Base-by-base conservation (phyloP, 2,888 invertebrate genomes). In the Xestoiulus laeticollis region DNA sequence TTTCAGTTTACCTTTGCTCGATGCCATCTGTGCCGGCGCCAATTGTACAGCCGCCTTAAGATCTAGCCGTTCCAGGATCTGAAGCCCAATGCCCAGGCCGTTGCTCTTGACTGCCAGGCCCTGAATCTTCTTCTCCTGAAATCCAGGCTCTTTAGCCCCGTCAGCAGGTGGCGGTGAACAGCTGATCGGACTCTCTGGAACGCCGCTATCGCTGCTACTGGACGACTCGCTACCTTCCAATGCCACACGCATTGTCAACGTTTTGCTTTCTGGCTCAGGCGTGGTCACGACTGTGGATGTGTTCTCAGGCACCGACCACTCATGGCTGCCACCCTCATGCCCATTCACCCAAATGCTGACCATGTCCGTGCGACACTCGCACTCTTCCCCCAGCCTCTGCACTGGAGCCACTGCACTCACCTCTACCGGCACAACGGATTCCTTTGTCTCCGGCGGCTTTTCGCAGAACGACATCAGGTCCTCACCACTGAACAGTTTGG, bases 151-250 rank as follows among this genome's bases (percentile, higher is more conserved):
- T 22, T 44, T 85, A 1, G 85, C 33, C 19, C 5, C 32, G 8
- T 86, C 86, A 16, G 14, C 44, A 22, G 86, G 86, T 2, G 87
- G 87, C 30, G 87, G 87, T 19, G 87, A 87, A 16, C 87, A 87
- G 44, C 87, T 87, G 19, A 87, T 43, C 22, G 87, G 87, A 26
- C 87, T 87, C n/a, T 87, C 87, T 14, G 87, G 82, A 5, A 87
- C 87, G 5, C 87, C 87, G 43, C 87, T 87, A 30, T 87, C 87
- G 32, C 87, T 87, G 30, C 87, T 87, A 26, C 26, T 83, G 19
- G 82, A 83, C 16, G 87, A 87, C 30, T 87, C 87, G 30, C 87
- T 83, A 48, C 87, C 87, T 19, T 87, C 84, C 26, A 84, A 44
- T 0, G 68, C 68, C 32, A 53, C 78, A 16, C 78, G 53, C 26